These are phyloP conservation scores for Drosophila elegans DNA, from an alignment of 1,140 invertebrate species.

Conservation along the genomic window DNA sequence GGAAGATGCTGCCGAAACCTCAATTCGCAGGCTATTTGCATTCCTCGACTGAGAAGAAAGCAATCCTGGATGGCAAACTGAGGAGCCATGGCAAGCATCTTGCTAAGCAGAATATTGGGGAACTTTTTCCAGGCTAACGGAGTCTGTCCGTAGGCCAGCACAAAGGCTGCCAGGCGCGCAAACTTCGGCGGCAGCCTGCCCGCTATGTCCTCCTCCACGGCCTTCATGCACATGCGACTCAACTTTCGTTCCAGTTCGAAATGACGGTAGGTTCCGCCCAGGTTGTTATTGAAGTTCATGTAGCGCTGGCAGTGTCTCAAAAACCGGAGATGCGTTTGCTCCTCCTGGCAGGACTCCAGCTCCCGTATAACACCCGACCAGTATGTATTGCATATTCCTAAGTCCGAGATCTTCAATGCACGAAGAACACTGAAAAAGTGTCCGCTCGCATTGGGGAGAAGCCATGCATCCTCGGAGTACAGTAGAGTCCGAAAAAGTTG, in stretches of 20 bases:
- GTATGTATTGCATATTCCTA: conserved; percentile 81
- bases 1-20: conserved; percentile 70
- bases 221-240: conserved; percentile 77
- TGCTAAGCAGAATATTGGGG: conserved; percentile 72
- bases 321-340: conserved; percentile 72
- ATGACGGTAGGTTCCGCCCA: conserved; percentile 85
- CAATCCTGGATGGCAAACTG: conserved; percentile 84
- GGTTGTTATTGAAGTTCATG: conserved; percentile 86
- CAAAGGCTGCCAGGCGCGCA: conserved; percentile 84
- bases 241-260: conserved; percentile 84
- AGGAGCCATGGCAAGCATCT: conserved; percentile 70
- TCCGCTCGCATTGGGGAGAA: conserved; percentile 41
- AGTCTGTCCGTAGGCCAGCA: conserved; percentile 85
- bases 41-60: conserved; percentile 76
- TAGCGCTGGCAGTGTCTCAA: conserved; percentile 85
- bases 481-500: conserved; percentile 73
- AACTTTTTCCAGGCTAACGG: conserved; percentile 70
- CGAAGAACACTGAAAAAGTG: conserved; percentile 84
- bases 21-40: conserved; percentile 76
- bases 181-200: conserved; percentile 83
- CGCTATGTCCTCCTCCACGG: conserved; percentile 78
- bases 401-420: conserved; percentile 85
- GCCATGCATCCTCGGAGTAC: conserved; percentile 46
- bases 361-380: conserved; percentile 78
- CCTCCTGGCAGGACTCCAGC: conserved; percentile 50